Conservation (phyloP, 2,113 vertebrate species). For the Ornithorhynchus anatinus region DNA sequence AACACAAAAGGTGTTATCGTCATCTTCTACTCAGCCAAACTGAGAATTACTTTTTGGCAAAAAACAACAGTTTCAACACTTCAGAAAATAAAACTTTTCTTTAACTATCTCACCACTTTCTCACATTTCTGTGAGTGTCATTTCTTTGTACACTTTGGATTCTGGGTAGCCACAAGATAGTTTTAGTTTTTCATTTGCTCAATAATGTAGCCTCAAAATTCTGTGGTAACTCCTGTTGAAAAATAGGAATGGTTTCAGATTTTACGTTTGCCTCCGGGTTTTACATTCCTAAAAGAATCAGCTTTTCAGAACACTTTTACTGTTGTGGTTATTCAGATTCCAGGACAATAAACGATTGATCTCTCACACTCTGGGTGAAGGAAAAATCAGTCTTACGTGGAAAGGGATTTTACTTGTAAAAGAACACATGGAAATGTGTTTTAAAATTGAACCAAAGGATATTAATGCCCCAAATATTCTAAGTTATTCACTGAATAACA, state of each 20-base stretch:
- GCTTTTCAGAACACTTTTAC: neutral
- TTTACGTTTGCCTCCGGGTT: neutral
- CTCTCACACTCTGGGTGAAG: neutral
- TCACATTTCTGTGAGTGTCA: neutral
- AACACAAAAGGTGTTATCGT: neutral
- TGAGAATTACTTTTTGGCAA: constrained; percentile 3
- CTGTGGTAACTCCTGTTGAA: neutral
- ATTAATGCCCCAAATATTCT: neutral
- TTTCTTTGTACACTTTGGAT: neutral
- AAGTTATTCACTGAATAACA: neutral
- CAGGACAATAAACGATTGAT: neutral
- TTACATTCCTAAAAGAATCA: neutral
- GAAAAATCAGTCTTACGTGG: neutral
- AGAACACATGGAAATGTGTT: neutral
- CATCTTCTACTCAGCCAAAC: neutral
- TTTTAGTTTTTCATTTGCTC: constrained; percentile 3
- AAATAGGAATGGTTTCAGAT: neutral
- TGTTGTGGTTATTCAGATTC: neutral
- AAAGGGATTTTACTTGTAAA: constrained; percentile 1
- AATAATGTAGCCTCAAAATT: neutral
- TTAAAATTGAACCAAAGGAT: neutral
- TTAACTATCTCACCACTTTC: neutral
- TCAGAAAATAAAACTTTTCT: neutral
- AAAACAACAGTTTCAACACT: neutral
- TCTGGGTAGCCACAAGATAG: neutral